phyloP scores from a whole-genome alignment of 2,888 invertebrate species.

The Acanthosepion pharaonis region DNA sequence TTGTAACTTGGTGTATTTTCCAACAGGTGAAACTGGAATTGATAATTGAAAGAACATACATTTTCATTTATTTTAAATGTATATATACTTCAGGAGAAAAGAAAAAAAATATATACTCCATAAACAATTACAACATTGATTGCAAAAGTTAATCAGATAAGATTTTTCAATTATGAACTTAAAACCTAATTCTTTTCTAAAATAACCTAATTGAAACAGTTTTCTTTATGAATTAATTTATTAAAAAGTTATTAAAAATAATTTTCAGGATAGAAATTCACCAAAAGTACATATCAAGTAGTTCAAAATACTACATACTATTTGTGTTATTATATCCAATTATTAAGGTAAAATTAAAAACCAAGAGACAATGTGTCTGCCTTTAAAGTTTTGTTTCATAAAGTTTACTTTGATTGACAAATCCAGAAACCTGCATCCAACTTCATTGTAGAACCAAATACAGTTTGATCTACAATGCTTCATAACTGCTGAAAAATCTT shows the following conservation, averaged over 20 bases:
- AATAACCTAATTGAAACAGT: neutral
- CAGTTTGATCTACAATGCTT: neutral
- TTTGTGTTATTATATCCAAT: neutral
- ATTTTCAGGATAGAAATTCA: neutral
- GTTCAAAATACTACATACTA: neutral
- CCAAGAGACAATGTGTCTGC: neutral
- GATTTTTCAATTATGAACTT: neutral
- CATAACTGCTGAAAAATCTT: neutral
- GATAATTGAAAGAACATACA: neutral
- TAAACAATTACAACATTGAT: neutral
- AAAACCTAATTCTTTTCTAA: neutral
- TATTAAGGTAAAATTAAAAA: neutral
- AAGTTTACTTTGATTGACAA: neutral
- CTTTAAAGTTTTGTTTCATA: neutral
- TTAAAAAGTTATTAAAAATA: neutral
- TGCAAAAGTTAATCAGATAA: neutral
- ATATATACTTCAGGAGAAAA: no score
- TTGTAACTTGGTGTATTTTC: slow-evolving; percentile 3
- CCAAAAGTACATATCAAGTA: neutral
- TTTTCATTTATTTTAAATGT: no score
- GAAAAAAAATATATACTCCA: no score
- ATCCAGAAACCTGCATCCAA: neutral
- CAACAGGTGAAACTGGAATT: neutral
- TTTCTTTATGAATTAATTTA: neutral
- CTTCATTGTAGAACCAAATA: neutral